Evolutionary conservation across 2,888 invertebrate genomes (phyloP), one percentile per base, ranked within the genome.

Genomic region (Pyralis farinalis): DNA sequence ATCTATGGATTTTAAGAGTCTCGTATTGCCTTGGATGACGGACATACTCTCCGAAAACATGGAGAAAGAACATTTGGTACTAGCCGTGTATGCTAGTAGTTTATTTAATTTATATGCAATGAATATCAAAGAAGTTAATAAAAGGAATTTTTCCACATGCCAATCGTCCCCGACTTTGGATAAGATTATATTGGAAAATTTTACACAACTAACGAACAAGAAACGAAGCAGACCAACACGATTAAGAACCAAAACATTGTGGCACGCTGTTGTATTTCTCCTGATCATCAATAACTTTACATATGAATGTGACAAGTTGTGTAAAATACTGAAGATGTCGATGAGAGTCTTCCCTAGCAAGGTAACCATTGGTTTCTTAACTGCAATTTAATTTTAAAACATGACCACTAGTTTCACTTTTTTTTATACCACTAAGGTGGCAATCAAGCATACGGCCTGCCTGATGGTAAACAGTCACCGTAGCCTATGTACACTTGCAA

Each of bases 161-260:
- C 48, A 53, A 0, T 45, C 57, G 9, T 88, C 88, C 0, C 35
- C 49, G 0, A 84, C 84, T 0, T 49, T 88, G 1, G 79, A 83
- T n/a, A 60, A 75, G 1, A 54, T 77, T 3, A 54, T 82, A 0
- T 16, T 85, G 2, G 51, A 63, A 0, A 66, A 77, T 10, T 88
- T 88, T 31, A 57, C 73, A 0, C 53, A 55, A 3, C 40, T 52
- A 1, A 42, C 53, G 0, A 73, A 73, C 1, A 66, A 68, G 0
- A 74, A 58, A 46, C 43, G 73, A 0, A 58, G 54, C 0, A 43
- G 88, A 7, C 72, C 87, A 0, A 53, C 57, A 0, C 76, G 71
- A 0, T 77, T 64, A 8, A 81, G 76, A 47, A 88, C 88, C 32
- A 88, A 83, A 41, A 55, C 79, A 0, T 44, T 87, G 4, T 86